Evolutionary conservation across 1,140 invertebrate genomes (phyloP), one percentile per base, ranked within the genome.

Genomic region (Eurosta solidaginis): DNA sequence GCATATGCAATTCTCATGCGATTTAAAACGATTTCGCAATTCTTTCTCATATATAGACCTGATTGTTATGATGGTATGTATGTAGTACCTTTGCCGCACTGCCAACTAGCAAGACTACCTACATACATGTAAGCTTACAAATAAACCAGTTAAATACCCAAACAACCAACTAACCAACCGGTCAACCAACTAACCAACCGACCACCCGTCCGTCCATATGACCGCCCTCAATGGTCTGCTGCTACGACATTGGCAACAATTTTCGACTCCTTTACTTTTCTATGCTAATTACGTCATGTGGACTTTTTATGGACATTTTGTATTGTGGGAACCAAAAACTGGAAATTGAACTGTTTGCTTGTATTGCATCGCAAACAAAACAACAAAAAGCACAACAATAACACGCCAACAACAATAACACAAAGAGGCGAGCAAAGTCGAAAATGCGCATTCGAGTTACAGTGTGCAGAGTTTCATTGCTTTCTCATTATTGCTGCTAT

Each of bases 241-340:
- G 49, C 17, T 14, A n/a, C 27, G 5, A n/a, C 50, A n/a, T 25
- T 33, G 14, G 25, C 27, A 36, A 17, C 54, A 14, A 29, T 33
- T 45, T 85, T 84, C 84, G 84, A 59, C 36, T 54, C 80, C 79
- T 80, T 75, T 78, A 81, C 81, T 85, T 83, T 84, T 84, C 84
- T 86, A 86, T 86, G 84, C 84, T 86, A 86, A 86, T 86, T 86
- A 86, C 84, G 84, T 86, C 84, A 86, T 86, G 84, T 85, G 84
- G 84, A 86, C 84, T 83, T 83, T 75, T 75, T 82, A 84, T 82
- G 82, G 85, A 84, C 83, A 86, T 86, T 86, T 86, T 86, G 83
- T 82, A 86, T 86, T 86, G 84, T 86, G 84, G 84, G 84, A 86
- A 86, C 84, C 84, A 81, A 86, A 86, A 86, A 86, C 84, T 86